A percentile compares a stretch with the other conserved stretches of the same genome.
Evolutionary conservation across 2,113 vertebrate genomes (phyloP).

Genomic region (Antechinus flavipes): DNA sequence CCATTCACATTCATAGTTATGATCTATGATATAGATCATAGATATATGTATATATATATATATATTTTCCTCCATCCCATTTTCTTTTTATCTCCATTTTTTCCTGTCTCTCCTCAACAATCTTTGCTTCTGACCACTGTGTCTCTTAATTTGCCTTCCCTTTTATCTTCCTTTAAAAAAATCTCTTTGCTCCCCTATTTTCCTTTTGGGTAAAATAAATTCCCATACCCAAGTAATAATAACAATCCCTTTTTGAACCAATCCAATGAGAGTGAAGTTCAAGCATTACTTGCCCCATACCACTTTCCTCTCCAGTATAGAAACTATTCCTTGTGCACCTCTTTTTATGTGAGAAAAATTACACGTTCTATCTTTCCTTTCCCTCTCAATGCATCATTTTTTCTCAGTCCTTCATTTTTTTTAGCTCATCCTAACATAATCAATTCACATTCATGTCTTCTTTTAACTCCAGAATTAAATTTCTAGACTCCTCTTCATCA

Average conservation of each 20-base stretch:
- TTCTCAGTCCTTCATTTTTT: too few relatives aligned
- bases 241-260: too few relatives aligned
- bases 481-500: too few relatives aligned
- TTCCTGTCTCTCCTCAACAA: neutral
- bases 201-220: neutral
- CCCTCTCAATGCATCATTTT: too few relatives aligned
- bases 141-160: neutral
- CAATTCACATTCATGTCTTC: too few relatives aligned
- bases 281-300: too few relatives aligned
- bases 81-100: neutral
- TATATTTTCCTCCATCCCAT: neutral
- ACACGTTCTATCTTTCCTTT: too few relatives aligned
- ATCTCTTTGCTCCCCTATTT: neutral
- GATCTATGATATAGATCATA: too few relatives aligned
- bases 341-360: neutral
- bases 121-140: neutral
- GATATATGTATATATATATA: too few relatives aligned
- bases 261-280: neutral
- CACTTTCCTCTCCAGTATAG: neutral
- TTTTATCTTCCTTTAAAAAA: neutral
- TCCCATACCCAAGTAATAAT: neutral
- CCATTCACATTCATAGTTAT: neutral
- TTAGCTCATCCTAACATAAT: too few relatives aligned
- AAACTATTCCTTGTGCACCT: neutral
- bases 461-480: too few relatives aligned